phyloP scores from a whole-genome alignment of 2,888 invertebrate genomes.

The Reticulitermes lucifugus region DNA sequence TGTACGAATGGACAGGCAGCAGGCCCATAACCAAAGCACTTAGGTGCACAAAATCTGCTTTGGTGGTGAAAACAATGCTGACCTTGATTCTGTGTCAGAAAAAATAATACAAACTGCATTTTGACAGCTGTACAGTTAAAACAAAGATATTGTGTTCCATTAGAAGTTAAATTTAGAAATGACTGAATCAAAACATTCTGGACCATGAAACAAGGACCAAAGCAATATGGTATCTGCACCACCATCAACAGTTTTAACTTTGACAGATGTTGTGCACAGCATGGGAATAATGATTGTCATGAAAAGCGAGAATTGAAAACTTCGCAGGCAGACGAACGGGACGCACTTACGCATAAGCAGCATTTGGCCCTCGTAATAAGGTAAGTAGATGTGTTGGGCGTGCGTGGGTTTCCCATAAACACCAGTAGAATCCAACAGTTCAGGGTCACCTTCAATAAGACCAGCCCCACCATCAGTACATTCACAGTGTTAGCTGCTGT shows the following conservation, averaged over 20 bases:
- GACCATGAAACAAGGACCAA: no score
- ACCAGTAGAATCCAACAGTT: conserved; percentile 68
- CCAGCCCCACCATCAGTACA: conserved; percentile 42
- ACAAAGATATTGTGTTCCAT: no score
- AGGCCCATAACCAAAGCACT: conserved; percentile 43
- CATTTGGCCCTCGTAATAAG: conserved; percentile 83
- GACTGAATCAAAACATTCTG: no score
- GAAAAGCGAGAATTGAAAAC: conserved; percentile 19
- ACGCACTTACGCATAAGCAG: conserved; percentile 80
- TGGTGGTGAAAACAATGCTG: neutral
- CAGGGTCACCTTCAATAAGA: conserved; percentile 61
- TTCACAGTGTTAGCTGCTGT: neutral
- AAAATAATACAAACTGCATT: no score
- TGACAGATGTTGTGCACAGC: conserved; percentile 4
- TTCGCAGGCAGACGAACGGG: conserved; percentile 34
- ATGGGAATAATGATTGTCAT: conserved; percentile 13
- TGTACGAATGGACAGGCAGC: conserved; percentile 41
- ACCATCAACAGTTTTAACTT: neutral
- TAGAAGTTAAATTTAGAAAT: no score
- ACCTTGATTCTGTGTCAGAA: neutral
- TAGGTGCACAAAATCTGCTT: neutral
- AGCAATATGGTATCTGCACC: neutral
- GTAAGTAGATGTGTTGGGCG: conserved; percentile 84
- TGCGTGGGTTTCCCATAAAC: conserved; percentile 79
- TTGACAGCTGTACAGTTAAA: no score